These are phyloP conservation scores for Dryobotodes eremita DNA, from an alignment of 2,888 invertebrate genomes.

Conservation along the genomic window DNA sequence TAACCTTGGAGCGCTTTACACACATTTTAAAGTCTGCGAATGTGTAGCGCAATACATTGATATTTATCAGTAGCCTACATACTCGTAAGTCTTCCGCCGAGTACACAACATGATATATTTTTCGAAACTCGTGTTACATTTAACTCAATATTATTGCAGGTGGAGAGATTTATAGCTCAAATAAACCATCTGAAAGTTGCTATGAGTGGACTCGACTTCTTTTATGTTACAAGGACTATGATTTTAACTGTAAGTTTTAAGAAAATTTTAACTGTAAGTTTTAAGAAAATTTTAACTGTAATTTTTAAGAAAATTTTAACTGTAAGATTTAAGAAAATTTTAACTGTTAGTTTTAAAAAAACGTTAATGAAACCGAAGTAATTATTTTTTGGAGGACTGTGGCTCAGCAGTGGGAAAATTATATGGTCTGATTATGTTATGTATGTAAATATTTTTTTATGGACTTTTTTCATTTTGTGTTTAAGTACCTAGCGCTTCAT, in stretches of 20 bases:
- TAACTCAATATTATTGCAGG: slow-evolving; percentile 78
- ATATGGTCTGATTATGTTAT: too few relatives aligned
- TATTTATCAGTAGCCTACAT: not conserved
- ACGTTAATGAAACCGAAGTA: not conserved
- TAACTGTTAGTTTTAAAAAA: too few relatives aligned
- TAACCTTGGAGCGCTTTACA: not conserved
- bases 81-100: not conserved
- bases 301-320: slow-evolving; percentile 82
- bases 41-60: too few relatives aligned
- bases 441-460: not conserved
- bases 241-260: slow-evolving; percentile 87
- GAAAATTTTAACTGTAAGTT: slow-evolving; percentile 87
- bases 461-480: not conserved
- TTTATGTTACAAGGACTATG: slow-evolving; percentile 90
- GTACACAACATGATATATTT: slow-evolving; percentile 23
- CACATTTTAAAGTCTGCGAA: not conserved
- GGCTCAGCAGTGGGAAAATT: too few relatives aligned
- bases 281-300: slow-evolving; percentile 86
- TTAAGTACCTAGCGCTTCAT: too few relatives aligned
- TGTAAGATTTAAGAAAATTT: slow-evolving; percentile 75
- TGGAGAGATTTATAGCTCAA: slow-evolving; percentile 91
- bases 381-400: not conserved
- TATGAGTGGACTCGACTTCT: slow-evolving; percentile 91
- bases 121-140: slow-evolving; percentile 12
- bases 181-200: slow-evolving; percentile 91